Evolutionary conservation across 2,888 invertebrate genomes (phyloP).

Genomic region (Tholera decimalis): DNA sequence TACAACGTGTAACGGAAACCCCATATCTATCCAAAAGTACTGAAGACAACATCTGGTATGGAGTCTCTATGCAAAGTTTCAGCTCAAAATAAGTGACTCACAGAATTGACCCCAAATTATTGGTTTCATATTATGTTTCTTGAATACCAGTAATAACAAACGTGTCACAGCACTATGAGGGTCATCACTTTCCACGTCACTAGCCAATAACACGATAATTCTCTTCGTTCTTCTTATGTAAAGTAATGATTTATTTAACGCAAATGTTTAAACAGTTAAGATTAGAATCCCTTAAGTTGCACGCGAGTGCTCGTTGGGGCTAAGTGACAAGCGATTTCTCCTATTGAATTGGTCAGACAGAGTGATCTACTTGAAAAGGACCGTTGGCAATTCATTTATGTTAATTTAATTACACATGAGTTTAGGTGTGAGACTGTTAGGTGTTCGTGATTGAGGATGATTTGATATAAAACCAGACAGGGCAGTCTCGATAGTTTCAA

Average conservation of each 20-base stretch:
- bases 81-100: no score
- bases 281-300: conserved; percentile 45
- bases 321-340: conserved; percentile 25
- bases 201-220: no score
- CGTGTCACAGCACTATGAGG: no score
- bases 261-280: conserved; percentile 47
- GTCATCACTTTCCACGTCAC: no score
- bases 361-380: conserved; percentile 15
- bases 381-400: conserved; percentile 28
- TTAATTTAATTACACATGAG: conserved; percentile 27
- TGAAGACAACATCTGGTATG: no score
- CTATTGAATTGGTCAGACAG: conserved; percentile 18
- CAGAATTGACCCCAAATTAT: no score
- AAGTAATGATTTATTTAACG: conserved; percentile 45
- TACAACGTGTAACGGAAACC: no score
- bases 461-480: background rate
- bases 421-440: background rate
- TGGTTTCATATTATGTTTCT: no score
- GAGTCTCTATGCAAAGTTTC: no score
- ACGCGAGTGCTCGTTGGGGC: conserved; percentile 12
- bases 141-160: conserved; percentile 34
- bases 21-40: no score
- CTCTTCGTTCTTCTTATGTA: no score
- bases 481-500: background rate
- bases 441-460: background rate